A percentile compares a stretch with the other conserved stretches of the same genome.
Evolutionary conservation across 92 coral and sea anemone species (phyloP).

Genomic region (Paramuricea clavata): DNA sequence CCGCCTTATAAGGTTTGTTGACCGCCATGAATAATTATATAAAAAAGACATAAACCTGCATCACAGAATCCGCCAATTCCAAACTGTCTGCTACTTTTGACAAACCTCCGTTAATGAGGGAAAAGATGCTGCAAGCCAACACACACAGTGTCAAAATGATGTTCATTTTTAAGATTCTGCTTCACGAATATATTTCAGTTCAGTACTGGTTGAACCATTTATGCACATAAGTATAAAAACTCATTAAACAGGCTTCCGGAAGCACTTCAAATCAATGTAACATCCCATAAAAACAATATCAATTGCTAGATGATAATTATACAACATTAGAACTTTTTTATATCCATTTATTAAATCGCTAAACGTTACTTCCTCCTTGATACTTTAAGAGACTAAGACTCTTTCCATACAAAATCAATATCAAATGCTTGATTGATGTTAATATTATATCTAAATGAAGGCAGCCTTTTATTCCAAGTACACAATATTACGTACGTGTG

Average conservation of each 20-base stretch:
- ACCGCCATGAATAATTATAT: not conserved
- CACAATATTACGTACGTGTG: not conserved
- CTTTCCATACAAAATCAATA: not conserved
- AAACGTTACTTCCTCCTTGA: too few relatives aligned
- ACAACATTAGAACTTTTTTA: too few relatives aligned
- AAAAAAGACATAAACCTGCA: not conserved
- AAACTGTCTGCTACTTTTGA: not conserved
- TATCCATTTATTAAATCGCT: too few relatives aligned
- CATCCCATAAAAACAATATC: too few relatives aligned
- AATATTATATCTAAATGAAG: not conserved
- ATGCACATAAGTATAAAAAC: too few relatives aligned
- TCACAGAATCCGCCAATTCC: not conserved
- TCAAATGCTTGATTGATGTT: not conserved
- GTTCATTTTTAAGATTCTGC: not conserved
- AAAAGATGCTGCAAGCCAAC: not conserved
- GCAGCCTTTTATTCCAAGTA: too few relatives aligned
- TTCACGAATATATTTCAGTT: not conserved
- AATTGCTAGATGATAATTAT: too few relatives aligned
- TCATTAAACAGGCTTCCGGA: too few relatives aligned
- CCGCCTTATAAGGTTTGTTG: not conserved
- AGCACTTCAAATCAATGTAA: too few relatives aligned
- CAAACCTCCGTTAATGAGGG: not conserved
- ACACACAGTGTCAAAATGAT: not conserved
- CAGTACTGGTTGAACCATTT: too few relatives aligned
- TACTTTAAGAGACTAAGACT: too few relatives aligned